These are phyloP conservation scores for Pollenia amentaria DNA, from an alignment of 2,888 invertebrate species.

Conservation along the genomic window DNA sequence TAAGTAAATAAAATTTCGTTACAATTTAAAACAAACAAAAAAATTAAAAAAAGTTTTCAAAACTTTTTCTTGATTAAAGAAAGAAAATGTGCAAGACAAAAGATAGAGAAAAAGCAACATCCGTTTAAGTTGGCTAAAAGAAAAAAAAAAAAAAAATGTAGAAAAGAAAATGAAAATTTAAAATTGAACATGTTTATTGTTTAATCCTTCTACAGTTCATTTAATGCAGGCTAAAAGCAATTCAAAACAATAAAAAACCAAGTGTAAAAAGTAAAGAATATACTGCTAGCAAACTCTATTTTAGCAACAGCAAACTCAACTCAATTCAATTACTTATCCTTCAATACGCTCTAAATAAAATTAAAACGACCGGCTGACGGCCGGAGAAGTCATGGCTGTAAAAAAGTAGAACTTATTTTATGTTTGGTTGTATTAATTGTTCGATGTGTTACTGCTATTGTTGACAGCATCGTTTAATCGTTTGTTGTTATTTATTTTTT, in stretches of 20 bases:
- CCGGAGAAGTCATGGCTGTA: background rate
- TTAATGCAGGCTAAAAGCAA: slow-evolving; percentile 55
- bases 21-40: slow-evolving; percentile 28
- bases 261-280: background rate
- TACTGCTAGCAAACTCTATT: slow-evolving; percentile 21
- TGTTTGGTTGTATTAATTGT: background rate
- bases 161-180: background rate
- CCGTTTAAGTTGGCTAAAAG: slow-evolving; percentile 28
- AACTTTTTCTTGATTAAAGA: slow-evolving; percentile 59
- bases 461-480: slow-evolving; percentile 64
- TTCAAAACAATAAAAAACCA: slow-evolving; percentile 3
- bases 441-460: slow-evolving; percentile 34
- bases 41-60: slow-evolving; percentile 15
- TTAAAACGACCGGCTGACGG: background rate
- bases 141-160: background rate
- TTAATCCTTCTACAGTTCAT: slow-evolving; percentile 66
- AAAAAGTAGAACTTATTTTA: background rate
- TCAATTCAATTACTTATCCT: slow-evolving; percentile 70
- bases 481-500: slow-evolving; percentile 30
- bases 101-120: slow-evolving; percentile 29
- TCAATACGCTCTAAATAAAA: slow-evolving; percentile 61
- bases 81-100: slow-evolving; percentile 1
- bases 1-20: slow-evolving; percentile 69
- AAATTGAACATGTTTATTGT: slow-evolving; percentile 57
- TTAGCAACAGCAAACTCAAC: slow-evolving; percentile 32